Evolutionary conservation across 2,888 invertebrate species (phyloP).

Genomic region (Rosalia funebris): DNA sequence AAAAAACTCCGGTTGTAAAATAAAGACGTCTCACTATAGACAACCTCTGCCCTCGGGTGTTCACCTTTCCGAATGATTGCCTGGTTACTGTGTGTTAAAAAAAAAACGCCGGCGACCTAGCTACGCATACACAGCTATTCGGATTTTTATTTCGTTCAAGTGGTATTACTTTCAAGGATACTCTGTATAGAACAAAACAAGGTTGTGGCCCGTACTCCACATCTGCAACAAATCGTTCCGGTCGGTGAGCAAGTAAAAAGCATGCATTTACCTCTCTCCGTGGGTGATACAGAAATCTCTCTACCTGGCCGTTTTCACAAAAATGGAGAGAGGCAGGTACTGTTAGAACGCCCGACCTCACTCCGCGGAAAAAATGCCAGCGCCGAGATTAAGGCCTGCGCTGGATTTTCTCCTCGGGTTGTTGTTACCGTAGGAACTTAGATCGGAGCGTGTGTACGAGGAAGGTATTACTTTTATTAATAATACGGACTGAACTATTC

Average conservation of each 20-base stretch:
- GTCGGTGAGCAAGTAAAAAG: background rate
- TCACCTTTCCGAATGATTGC: slow-evolving; percentile 3
- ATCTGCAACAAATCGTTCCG: background rate
- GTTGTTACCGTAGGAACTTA: too few species aligned
- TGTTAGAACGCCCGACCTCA: too few species aligned
- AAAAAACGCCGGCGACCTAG: slow-evolving; percentile 6
- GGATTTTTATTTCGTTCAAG: slow-evolving; percentile 8
- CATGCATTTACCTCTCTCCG: slow-evolving; percentile 2
- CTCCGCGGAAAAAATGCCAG: too few species aligned
- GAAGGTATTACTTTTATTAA: too few species aligned
- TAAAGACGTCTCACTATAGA: too few species aligned
- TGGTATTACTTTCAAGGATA: slow-evolving; percentile 8
- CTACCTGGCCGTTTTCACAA: slow-evolving; percentile 2
- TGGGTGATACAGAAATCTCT: background rate
- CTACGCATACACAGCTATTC: slow-evolving; percentile 7
- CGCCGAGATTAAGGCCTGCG: too few species aligned
- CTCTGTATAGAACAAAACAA: slow-evolving; percentile 9
- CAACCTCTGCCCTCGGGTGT: slow-evolving; percentile 10
- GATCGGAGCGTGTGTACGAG: too few species aligned
- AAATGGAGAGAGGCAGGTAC: slow-evolving; percentile 1
- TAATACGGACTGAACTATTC: too few species aligned
- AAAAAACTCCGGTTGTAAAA: too few species aligned
- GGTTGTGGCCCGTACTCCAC: background rate
- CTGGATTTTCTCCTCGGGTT: too few species aligned
- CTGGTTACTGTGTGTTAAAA: background rate